These are phyloP conservation scores for Eupleurogrammus muticus DNA, from an alignment of 2,797 vertebrate genomes.

Conservation along the genomic window DNA sequence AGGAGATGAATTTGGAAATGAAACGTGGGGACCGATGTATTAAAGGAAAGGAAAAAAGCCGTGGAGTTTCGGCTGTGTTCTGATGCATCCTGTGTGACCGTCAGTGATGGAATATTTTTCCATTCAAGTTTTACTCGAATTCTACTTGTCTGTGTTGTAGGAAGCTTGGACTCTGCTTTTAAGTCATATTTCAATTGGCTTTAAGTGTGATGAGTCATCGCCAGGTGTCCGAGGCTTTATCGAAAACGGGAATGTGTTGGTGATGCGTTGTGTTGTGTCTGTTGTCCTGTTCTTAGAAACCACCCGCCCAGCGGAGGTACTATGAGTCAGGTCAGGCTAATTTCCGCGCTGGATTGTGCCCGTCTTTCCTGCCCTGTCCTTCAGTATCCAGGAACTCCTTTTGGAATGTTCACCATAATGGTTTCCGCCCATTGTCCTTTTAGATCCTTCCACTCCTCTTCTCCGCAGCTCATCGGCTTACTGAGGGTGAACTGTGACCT, in stretches of 20 bases:
- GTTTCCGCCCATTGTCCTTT: slow-evolving; percentile 80
- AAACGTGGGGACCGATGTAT: slow-evolving; percentile 3
- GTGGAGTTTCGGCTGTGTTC: neutral
- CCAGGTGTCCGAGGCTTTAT: slow-evolving; percentile 10
- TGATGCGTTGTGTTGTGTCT: slow-evolving; percentile 2
- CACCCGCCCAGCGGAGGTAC: slow-evolving; percentile 26
- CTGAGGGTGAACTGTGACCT: slow-evolving; percentile 52
- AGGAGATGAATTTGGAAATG: slow-evolving; percentile 15
- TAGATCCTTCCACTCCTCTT: slow-evolving; percentile 38
- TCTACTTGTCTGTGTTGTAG: neutral
- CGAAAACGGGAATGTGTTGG: slow-evolving; percentile 5
- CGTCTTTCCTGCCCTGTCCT: slow-evolving; percentile 68
- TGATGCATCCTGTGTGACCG: neutral
- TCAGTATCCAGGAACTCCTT: slow-evolving; percentile 53
- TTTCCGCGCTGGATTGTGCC: slow-evolving; percentile 67
- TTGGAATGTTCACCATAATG: slow-evolving; percentile 75
- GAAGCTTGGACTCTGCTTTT: neutral
- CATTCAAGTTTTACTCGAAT: neutral
- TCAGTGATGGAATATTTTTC: neutral
- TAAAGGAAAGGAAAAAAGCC: neutral
- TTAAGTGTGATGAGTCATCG: slow-evolving; percentile 39
- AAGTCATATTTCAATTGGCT: slow-evolving; percentile 4
- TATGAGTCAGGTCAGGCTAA: slow-evolving; percentile 75
- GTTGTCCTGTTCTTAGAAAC: slow-evolving; percentile 69
- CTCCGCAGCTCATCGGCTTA: slow-evolving; percentile 38